phyloP scores from a whole-genome alignment of 1,140 invertebrate species.

The Pissodes strobi region DNA sequence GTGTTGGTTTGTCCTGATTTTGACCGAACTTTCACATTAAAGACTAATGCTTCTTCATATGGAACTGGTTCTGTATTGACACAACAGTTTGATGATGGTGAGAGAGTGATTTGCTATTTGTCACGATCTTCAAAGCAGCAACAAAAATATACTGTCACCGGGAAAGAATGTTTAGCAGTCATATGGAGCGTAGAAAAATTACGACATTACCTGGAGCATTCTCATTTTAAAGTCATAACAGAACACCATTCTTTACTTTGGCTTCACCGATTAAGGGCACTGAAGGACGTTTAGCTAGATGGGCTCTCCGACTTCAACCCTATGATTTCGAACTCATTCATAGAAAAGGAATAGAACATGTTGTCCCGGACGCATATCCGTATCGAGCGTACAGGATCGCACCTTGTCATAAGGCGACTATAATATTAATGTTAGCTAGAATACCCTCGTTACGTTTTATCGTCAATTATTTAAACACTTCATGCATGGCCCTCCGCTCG shows the following conservation, averaged over 20 bases:
- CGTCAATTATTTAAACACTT: too few relatives aligned
- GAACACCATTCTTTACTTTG: constrained; percentile 58
- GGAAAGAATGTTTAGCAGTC: constrained; percentile 60
- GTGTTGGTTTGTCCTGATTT: constrained; percentile 39
- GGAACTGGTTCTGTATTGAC: constrained; percentile 45
- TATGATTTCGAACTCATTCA: constrained; percentile 56
- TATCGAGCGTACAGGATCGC: too few relatives aligned
- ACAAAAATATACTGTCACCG: constrained; percentile 56
- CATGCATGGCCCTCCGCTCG: too few relatives aligned
- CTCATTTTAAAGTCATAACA: constrained; percentile 56
- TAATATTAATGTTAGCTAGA: too few relatives aligned
- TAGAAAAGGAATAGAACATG: constrained; percentile 46
- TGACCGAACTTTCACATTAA: constrained; percentile 43
- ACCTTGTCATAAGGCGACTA: too few relatives aligned
- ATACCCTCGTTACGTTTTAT: constrained; percentile 35
- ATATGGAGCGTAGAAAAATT: constrained; percentile 57
- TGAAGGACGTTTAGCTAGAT: constrained; percentile 55
- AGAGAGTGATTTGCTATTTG: constrained; percentile 29
- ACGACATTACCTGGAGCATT: constrained; percentile 54
- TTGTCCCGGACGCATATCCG: constrained; percentile 34
- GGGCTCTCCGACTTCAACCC: constrained; percentile 54
- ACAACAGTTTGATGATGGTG: too few relatives aligned
- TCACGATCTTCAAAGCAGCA: constrained; percentile 47
- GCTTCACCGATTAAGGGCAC: constrained; percentile 57
- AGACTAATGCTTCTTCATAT: constrained; percentile 42